Base-by-base conservation (phyloP, 2,113 vertebrate species). In the Heteronetta atricapilla region DNA sequence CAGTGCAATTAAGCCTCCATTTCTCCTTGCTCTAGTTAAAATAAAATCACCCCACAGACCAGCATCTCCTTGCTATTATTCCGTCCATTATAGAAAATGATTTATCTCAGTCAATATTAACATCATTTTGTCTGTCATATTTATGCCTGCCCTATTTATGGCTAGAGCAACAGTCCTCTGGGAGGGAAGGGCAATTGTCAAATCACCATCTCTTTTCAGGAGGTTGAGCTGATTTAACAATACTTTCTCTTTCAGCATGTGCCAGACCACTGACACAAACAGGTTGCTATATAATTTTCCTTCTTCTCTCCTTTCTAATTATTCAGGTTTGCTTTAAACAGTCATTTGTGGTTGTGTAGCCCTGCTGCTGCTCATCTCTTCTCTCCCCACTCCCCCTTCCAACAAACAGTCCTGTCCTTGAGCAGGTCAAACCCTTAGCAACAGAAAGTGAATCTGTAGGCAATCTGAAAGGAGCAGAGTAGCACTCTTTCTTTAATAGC, bases 221-320 rank as follows among this genome's bases (percentile, higher is more conserved):
- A 79, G 53, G 28, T 13, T 82, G 31, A 93, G 44, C 34, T 86
- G 56, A 92, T 89, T 81, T 84, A 36, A 33, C 62, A 96, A 55
- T 63, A 78, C 56, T 48, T 95, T 93, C 26, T 80, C 90, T 95
- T 92, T 69, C 53, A 94, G 91, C 81, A 56, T 63, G 93, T 66
- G 87, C 69, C 76, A 94, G 89, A 95, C 83, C 60, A 96, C 94
- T 86, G 92, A 92, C 81, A 94, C 90, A 87, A 97, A 60, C 77
- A 97, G 74, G 87, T 95, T 96, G 91, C 96, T 95, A 86, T 88
- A 94, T 89, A 95, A 93, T 97, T 86, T 92, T 66, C 55, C 81
- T 91, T 91, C 48, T 88, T 58, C 64, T 95, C 40, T 95, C 36
- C 87, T 82, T 96, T 91, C 91, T 90, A 93, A 96, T 95, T 96